Conservation (phyloP, 2,888 invertebrate genomes). For the Cephus pygmeus region DNA sequence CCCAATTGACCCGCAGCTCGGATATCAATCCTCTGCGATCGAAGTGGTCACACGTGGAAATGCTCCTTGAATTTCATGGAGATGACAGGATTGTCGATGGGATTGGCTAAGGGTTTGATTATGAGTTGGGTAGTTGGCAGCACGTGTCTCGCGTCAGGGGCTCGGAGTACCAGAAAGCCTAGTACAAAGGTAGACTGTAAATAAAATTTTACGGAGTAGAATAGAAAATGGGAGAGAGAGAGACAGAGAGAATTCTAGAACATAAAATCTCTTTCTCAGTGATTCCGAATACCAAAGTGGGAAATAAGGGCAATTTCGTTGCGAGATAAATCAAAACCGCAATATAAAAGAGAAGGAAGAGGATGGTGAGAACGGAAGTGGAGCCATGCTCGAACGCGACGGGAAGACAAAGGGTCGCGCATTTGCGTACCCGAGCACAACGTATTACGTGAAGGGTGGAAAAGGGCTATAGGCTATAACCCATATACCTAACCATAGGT, state of each 20-base stretch:
- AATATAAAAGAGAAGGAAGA: constrained; percentile 29
- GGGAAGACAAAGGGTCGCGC: constrained; percentile 4
- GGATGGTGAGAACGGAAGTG: neutral
- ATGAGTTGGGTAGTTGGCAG: neutral
- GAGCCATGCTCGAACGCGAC: neutral
- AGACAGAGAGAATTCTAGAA: constrained; percentile 4
- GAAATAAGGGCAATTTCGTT: constrained; percentile 9
- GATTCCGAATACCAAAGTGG: constrained; percentile 25
- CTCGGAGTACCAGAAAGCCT: neutral
- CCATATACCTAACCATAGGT: neutral
- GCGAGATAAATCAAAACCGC: constrained; percentile 27
- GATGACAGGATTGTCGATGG: neutral
- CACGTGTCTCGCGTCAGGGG: neutral
- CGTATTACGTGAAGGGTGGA: neutral
- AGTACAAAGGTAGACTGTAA: neutral
- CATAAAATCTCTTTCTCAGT: constrained; percentile 9
- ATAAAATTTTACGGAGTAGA: neutral
- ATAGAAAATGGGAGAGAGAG: neutral
- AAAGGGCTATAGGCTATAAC: neutral
- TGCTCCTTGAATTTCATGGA: neutral
- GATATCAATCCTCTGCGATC: neutral
- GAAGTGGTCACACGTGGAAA: neutral
- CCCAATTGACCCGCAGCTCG: neutral
- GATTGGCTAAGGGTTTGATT: neutral
- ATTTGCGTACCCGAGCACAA: neutral